Conservation (phyloP, 2,113 vertebrate genomes). For the Lathamus discolor region DNA sequence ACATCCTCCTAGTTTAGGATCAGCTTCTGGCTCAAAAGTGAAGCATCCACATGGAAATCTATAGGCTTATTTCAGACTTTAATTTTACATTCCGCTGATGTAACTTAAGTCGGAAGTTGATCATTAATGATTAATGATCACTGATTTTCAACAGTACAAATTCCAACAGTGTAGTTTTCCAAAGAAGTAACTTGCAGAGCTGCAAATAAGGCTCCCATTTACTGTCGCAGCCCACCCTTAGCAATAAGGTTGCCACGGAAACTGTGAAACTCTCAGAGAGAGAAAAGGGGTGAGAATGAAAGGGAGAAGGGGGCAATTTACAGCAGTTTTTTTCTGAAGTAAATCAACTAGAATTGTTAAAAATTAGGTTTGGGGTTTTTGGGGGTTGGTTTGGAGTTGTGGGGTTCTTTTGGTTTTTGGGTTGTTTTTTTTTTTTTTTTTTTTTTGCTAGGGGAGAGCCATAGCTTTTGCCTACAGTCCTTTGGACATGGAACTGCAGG, state of each 20-base stretch:
- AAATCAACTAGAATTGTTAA: slow-evolving; percentile 9
- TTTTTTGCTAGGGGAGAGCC: background rate
- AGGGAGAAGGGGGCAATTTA: slow-evolving; percentile 3
- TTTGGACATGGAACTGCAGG: no score
- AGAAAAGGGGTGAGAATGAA: background rate
- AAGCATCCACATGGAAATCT: background rate
- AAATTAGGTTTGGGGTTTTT: background rate
- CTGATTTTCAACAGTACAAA: slow-evolving; percentile 4
- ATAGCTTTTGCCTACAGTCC: background rate
- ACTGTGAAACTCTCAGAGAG: slow-evolving; percentile 58
- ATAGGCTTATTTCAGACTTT: background rate
- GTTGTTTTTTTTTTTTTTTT: background rate
- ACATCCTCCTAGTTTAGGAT: background rate
- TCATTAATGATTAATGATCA: background rate
- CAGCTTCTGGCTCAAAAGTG: background rate
- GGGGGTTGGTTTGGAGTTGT: background rate
- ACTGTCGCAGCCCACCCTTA: slow-evolving; percentile 60
- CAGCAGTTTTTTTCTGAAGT: slow-evolving; percentile 21
- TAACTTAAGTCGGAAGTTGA: background rate
- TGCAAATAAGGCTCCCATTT: slow-evolving; percentile 46
- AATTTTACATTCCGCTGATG: background rate
- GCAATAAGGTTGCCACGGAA: slow-evolving; percentile 74
- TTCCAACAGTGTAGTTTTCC: background rate
- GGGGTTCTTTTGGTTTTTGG: background rate
- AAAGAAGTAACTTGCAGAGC: slow-evolving; percentile 51